Evolutionary conservation across 2,113 vertebrate species (phyloP).

Genomic region (Platanista minor): DNA sequence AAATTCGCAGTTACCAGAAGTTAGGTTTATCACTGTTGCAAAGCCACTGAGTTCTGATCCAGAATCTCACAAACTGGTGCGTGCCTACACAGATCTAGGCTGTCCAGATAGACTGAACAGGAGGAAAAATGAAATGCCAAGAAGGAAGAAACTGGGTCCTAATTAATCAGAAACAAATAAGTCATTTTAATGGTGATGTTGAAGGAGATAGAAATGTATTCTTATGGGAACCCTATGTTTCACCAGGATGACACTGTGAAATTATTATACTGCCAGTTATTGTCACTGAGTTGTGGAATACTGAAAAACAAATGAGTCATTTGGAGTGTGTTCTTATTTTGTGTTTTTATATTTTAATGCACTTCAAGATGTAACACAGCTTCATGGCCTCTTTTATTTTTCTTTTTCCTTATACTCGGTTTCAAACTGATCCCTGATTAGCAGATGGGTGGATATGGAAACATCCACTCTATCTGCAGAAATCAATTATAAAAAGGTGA

Average conservation of each 20-base stretch:
- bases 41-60: constrained; percentile 79
- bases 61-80: constrained; percentile 76
- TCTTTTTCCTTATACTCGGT: neutral
- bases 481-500: neutral
- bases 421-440: constrained; percentile 37
- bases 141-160: constrained; percentile 76
- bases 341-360: neutral
- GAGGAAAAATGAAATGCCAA: constrained; percentile 80
- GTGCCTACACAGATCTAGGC: constrained; percentile 76
- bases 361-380: constrained; percentile 31
- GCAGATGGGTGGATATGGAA: neutral
- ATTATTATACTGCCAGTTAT: constrained; percentile 68
- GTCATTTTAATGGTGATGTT: constrained; percentile 72
- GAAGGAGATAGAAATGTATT: constrained; percentile 73
- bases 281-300: constrained; percentile 56
- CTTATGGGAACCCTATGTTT: constrained; percentile 76
- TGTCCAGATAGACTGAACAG: constrained; percentile 81
- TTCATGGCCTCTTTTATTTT: neutral
- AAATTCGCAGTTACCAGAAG: constrained; percentile 82
- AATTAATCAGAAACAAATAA: constrained; percentile 81
- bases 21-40: constrained; percentile 73
- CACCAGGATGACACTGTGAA: constrained; percentile 67
- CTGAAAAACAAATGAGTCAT: constrained; percentile 61
- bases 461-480: neutral
- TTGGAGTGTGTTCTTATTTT: constrained; percentile 58